Evolutionary conservation across 2,888 invertebrate species (phyloP).

Genomic region (Dilophus febrilis): DNA sequence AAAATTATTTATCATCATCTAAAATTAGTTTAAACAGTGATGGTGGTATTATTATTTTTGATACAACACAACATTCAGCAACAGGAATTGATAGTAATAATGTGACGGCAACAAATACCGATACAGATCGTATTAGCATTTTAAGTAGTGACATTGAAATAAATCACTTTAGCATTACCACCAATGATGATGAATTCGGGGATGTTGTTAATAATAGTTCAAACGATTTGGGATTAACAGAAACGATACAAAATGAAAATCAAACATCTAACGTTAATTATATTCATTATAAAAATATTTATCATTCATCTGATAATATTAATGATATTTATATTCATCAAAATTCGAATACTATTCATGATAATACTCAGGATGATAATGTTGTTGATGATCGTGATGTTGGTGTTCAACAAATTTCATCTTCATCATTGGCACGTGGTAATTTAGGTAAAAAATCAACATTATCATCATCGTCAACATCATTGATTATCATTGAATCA

Average conservation of each 20-base stretch:
- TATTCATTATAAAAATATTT: too few species aligned
- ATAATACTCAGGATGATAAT: too few species aligned
- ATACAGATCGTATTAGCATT: neutral
- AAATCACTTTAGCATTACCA: neutral
- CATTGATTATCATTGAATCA: conserved; percentile 5
- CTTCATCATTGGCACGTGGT: conserved; percentile 13
- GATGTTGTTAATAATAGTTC: too few species aligned
- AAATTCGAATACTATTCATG: too few species aligned
- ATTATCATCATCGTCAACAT: conserved; percentile 4
- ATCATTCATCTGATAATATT: too few species aligned
- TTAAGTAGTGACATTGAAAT: too few species aligned
- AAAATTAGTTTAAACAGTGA: too few species aligned
- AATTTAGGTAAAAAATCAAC: conserved; percentile 13
- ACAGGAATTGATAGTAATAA: neutral
- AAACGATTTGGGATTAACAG: too few species aligned
- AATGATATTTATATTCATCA: too few species aligned
- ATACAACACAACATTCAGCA: neutral
- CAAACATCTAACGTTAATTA: neutral
- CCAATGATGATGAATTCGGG: neutral
- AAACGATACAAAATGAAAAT: neutral
- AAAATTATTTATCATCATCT: conserved; percentile 1
- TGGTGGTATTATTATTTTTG: too few species aligned
- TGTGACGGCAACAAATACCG: conserved; percentile 1
- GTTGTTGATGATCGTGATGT: neutral
- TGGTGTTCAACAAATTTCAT: conserved; percentile 4